Percentiles rank a stretch among this genome's conserved stretches.
Evolutionary conservation across 2,797 vertebrate species (phyloP).

Genomic region (Liasis olivaceus): DNA sequence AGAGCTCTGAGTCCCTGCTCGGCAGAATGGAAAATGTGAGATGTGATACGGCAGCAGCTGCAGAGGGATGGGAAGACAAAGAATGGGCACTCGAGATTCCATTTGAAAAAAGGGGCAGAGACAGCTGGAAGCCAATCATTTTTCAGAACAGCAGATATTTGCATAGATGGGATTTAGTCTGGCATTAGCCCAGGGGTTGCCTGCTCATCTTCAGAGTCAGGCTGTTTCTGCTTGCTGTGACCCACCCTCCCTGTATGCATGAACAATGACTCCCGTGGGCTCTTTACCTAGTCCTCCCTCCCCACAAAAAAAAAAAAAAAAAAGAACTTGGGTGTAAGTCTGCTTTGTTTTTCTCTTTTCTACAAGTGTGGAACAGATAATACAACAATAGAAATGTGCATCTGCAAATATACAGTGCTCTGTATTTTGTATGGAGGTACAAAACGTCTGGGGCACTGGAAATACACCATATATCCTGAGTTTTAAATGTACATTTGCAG

Average conservation of each 20-base stretch:
- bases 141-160: neutral
- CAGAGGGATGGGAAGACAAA: conserved; percentile 59
- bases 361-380: neutral
- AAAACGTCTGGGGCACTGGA: neutral
- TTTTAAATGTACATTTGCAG: neutral
- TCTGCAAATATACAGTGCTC: neutral
- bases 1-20: conserved; percentile 54
- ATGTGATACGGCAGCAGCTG: conserved; percentile 67
- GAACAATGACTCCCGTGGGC: neutral
- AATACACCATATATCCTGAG: neutral
- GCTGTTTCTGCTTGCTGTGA: neutral
- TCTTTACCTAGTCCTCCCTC: neutral
- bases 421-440: neutral
- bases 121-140: conserved; percentile 32
- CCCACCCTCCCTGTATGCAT: neutral
- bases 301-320: neutral
- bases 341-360: neutral
- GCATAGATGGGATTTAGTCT: conserved; percentile 28
- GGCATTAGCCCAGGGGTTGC: neutral
- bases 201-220: conserved; percentile 10
- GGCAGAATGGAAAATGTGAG: conserved; percentile 70
- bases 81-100: conserved; percentile 52
- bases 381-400: neutral
- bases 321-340: neutral
- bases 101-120: conserved; percentile 45